Base-by-base conservation (phyloP, 1,140 invertebrate species). In the Rhynchophorus ferrugineus region DNA sequence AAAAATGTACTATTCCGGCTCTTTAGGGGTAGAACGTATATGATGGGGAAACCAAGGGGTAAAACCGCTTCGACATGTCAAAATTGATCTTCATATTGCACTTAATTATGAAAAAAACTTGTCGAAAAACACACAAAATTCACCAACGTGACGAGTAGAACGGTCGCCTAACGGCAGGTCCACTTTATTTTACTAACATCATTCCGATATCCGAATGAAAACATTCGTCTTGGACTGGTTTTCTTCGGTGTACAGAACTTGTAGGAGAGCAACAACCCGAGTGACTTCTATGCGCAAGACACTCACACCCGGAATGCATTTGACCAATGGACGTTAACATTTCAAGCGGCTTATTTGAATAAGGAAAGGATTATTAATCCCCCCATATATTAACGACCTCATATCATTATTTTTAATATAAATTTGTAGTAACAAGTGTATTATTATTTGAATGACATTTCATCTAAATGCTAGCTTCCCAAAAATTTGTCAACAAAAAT, bases 191-290 rank as follows among this genome's bases (percentile, higher is more conserved):
- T 41, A 41, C 38, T 17, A 14, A 41, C 38, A 41, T 19, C 38
- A 41, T 41, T 41, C 38, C 38, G 14, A 41, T 17, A 41, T 17
- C 18, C 11, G 38, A 41, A 41, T 19, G 43, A 45, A 44, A 44
- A 45, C 43, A 45, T 34, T 45, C 43, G 43, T 45, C 22, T 41
- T 18, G 19, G 17, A 45, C 22, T 45, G 22, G 22, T 33, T 33
- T 45, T 45, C 43, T 34, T 33, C 13, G 3, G 18, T 33, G 43
- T 34, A 29, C 13, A 9, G 17, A 34, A 29, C 43, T 45, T 33
- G 46, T 19, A 49, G 7, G 37, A 49, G 53, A 49, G 53, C 53
- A 55, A 55, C 46, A 55, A 55, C 53, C 53, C 39, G 46, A 49
- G 46, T 55, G 20, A n/a, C 36, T 18, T 14, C 44, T 37, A 17